A percentile compares a stretch with the other conserved stretches of the same genome.
phyloP scores from a whole-genome alignment of 2,888 invertebrate genomes.

The Physocephala rufipes region DNA sequence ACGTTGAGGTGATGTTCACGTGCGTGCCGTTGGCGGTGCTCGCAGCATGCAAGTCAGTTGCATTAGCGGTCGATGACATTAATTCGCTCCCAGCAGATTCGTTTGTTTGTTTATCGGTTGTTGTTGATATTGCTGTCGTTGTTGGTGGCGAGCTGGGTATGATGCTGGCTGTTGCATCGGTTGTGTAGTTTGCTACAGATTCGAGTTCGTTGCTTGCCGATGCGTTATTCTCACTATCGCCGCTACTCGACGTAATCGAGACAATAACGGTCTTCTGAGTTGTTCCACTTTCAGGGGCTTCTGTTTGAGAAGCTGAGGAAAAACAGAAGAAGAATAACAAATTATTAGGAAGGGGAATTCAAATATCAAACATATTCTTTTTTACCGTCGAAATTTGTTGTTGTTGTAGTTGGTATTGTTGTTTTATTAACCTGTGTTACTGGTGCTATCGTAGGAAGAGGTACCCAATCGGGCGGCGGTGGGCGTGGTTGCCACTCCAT shows the following conservation, averaged over 20 bases:
- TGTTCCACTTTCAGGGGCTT: conserved; percentile 44
- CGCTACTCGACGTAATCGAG: conserved; percentile 58
- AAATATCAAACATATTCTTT: neutral
- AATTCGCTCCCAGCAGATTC: conserved; percentile 31
- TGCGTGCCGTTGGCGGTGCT: conserved; percentile 35
- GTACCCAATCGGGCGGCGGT: conserved; percentile 59
- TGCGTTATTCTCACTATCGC: conserved; percentile 47
- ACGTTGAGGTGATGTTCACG: conserved; percentile 35
- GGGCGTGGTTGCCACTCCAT: conserved; percentile 59
- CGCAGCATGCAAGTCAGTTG: conserved; percentile 49
- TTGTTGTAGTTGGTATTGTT: conserved; percentile 38
- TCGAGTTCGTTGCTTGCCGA: conserved; percentile 45
- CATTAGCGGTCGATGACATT: conserved; percentile 37
- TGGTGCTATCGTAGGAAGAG: conserved; percentile 56
- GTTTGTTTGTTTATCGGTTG: conserved; percentile 27
- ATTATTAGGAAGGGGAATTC: neutral
- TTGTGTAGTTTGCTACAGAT: conserved; percentile 34
- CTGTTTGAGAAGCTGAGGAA: conserved; percentile 28
- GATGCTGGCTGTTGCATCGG: conserved; percentile 30
- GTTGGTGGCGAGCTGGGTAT: conserved; percentile 33
- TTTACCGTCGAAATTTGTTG: conserved; percentile 34
- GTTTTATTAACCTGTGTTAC: conserved; percentile 51
- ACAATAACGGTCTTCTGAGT: conserved; percentile 56
- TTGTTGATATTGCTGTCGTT: conserved; percentile 21
- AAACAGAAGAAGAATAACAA: neutral